These are phyloP conservation scores for Ploceus nigricollis DNA, from an alignment of 2,113 vertebrate genomes.

Conservation along the genomic window DNA sequence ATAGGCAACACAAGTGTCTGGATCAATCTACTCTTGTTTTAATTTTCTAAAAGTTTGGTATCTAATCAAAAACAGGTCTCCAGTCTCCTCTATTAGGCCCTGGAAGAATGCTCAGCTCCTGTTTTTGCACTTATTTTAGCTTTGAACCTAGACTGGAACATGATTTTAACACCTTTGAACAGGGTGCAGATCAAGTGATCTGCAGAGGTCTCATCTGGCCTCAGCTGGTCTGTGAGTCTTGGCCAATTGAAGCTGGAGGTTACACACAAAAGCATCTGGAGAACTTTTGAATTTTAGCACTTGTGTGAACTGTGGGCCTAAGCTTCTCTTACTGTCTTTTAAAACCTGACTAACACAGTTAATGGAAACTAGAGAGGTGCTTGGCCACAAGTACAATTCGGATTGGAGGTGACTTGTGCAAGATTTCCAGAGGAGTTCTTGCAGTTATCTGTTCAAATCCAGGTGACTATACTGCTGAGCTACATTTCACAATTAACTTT, in stretches of 20 bases:
- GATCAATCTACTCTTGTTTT: neutral
- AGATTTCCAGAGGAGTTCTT: neutral
- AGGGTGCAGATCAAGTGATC: rapidly evolving
- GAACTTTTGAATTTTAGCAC: neutral
- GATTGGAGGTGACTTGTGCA: neutral
- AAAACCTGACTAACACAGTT: rapidly evolving
- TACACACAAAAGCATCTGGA: neutral
- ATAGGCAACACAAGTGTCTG: neutral
- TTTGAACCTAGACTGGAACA: neutral
- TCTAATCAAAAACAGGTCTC: neutral
- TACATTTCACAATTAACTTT: neutral
- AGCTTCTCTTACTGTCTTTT: neutral
- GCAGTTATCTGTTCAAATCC: neutral
- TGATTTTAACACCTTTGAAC: neutral
- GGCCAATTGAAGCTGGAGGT: rapidly evolving
- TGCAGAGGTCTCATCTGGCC: neutral
- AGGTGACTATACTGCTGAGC: neutral
- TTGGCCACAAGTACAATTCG: rapidly evolving
- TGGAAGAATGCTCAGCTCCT: neutral
- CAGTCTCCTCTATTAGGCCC: neutral
- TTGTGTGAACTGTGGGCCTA: neutral
- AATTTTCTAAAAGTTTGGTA: neutral
- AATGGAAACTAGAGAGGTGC: neutral
- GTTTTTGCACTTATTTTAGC: neutral
- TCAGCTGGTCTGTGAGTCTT: neutral